Percentiles rank a stretch among this genome's conserved stretches.
These are phyloP conservation scores for Nasonia oneida DNA, from an alignment of 2,888 invertebrate genomes.

Conservation along the genomic window DNA sequence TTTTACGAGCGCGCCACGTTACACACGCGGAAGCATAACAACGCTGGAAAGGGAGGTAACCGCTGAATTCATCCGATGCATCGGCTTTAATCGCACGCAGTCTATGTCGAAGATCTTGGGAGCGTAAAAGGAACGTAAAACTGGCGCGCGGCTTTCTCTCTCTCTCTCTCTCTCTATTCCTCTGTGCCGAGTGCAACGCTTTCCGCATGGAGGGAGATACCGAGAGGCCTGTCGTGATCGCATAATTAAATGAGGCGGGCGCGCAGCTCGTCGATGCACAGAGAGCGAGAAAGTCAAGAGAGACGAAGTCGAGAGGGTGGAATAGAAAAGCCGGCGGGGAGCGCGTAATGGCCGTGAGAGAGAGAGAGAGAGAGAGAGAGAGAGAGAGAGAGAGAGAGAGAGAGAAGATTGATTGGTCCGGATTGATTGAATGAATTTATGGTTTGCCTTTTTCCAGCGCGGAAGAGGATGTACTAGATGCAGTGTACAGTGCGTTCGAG, in stretches of 20 bases:
- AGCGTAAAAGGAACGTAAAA: conserved; percentile 14
- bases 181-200: not conserved
- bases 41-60: not conserved
- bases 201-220: not conserved
- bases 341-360: not conserved
- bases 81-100: conserved; percentile 1
- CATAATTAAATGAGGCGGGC: conserved; percentile 47
- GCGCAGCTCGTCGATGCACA: conserved; percentile 1
- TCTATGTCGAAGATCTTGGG: not conserved
- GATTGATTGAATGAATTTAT: conserved; percentile 31
- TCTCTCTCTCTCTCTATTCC: not conserved
- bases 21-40: conserved; percentile 5
- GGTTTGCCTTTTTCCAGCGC: not conserved
- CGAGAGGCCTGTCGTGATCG: conserved; percentile 30
- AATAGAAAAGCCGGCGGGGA: not conserved
- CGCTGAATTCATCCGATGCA: not conserved
- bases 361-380: not conserved
- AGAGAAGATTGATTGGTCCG: conserved; percentile 17
- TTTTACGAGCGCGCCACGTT: conserved; percentile 22
- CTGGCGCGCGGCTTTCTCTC: not conserved
- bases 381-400: not conserved
- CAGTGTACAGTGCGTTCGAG: not conserved
- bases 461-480: not conserved
- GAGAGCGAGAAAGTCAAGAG: not conserved
- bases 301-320: not conserved